A percentile compares a stretch with the other conserved stretches of the same genome.
Evolutionary conservation across 2,888 invertebrate species (phyloP).

Genomic region (Lapara coniferarum): DNA sequence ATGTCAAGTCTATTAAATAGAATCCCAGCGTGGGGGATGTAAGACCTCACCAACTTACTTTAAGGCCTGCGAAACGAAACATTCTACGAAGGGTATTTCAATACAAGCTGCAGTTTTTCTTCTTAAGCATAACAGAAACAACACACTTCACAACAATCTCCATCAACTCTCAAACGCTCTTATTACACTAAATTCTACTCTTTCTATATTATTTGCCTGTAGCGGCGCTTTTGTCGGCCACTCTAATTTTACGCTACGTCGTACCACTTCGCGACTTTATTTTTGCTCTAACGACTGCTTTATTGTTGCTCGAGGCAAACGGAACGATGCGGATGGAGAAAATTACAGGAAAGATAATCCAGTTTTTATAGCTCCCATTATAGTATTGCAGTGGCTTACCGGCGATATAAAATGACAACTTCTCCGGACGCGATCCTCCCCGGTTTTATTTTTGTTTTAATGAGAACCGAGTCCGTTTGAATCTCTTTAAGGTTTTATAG

Average conservation of each 20-base stretch:
- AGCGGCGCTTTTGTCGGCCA: slow-evolving; percentile 19
- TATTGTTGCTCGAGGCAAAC: slow-evolving; percentile 45
- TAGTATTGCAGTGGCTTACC: slow-evolving; percentile 48
- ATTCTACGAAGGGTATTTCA: too few species aligned
- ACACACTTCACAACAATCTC: background rate
- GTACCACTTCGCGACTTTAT: slow-evolving; percentile 39
- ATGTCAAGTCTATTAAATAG: too few species aligned
- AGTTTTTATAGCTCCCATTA: slow-evolving; percentile 51
- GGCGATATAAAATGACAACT: slow-evolving; percentile 43
- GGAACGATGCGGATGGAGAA: slow-evolving; percentile 40
- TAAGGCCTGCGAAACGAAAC: too few species aligned
- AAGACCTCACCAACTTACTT: too few species aligned
- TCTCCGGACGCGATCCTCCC: slow-evolving; percentile 24
- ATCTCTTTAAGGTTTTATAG: slow-evolving; percentile 26
- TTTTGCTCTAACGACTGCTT: slow-evolving; percentile 49
- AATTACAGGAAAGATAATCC: slow-evolving; percentile 57
- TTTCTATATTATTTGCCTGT: background rate
- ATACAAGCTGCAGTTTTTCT: too few species aligned
- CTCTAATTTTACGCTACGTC: slow-evolving; percentile 37
- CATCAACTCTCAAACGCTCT: background rate
- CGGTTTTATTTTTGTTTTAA: slow-evolving; percentile 28
- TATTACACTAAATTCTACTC: slow-evolving; percentile 1
- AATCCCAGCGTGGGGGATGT: too few species aligned
- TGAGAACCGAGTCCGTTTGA: slow-evolving; percentile 4
- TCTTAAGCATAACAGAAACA: too few species aligned